Percentiles rank a stretch among this genome's conserved stretches.
Conservation (phyloP, 2,888 invertebrate genomes). For the Ochropacha duplaris region DNA sequence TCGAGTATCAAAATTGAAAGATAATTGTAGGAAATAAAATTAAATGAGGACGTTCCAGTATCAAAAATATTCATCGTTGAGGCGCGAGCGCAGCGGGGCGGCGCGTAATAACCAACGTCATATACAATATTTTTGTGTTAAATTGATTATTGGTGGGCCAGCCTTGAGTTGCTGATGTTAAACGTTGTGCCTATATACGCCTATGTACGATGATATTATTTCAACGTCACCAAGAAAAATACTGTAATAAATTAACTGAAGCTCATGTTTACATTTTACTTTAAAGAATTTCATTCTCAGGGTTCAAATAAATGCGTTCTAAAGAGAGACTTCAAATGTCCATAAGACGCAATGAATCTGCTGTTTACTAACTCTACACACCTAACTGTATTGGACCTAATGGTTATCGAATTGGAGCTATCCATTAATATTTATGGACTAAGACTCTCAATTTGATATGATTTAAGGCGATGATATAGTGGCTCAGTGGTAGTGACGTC, state of each 20-base stretch:
- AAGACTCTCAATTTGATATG: no score
- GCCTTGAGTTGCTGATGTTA: background rate
- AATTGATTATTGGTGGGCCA: background rate
- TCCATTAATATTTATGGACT: no score
- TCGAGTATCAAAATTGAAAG: conserved; percentile 7
- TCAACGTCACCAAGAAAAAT: background rate
- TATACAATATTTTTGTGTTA: background rate
- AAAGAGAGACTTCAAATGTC: no score
- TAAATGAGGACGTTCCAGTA: conserved; percentile 12
- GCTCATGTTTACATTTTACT: no score
- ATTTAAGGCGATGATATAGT: no score
- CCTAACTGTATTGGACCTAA: no score
- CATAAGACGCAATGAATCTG: no score
- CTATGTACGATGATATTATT: background rate
- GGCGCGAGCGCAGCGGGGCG: conserved; percentile 17
- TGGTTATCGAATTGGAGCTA: no score
- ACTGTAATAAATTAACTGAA: background rate
- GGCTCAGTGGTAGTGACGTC: no score
- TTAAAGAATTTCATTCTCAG: no score
- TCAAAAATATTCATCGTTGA: conserved; percentile 14
- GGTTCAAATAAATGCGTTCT: no score
- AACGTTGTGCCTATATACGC: background rate
- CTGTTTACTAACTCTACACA: no score
- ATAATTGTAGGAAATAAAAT: conserved; percentile 19
- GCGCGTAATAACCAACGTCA: conserved; percentile 8